Evolutionary conservation across 2,888 invertebrate genomes (phyloP), one percentile per base, ranked within the genome.

Genomic region (Acheta domesticus): DNA sequence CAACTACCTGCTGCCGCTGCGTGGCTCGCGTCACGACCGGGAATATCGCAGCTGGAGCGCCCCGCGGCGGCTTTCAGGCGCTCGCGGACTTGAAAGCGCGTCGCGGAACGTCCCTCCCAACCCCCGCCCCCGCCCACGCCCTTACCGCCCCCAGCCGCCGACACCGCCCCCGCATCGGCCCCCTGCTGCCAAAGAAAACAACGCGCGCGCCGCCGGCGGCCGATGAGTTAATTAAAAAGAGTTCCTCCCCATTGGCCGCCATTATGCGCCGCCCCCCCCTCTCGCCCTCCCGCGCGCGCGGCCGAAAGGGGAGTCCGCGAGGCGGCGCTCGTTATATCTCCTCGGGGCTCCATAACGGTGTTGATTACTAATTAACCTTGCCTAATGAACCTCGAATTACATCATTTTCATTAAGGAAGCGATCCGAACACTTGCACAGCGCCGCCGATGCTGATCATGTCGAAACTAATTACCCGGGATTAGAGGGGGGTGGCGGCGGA

Each of bases 321-420:
- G 49, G 12, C 62, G 62, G n/a, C 79, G 77, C 82, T 82, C 81
- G 81, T 80, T 82, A 82, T 81, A 79, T 78, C 77, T 81, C 80
- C 81, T 81, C 76, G 75, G 76, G 81, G 82, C 78, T 80, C 80
- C 76, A 79, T 82, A 83, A 77, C 84, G 83, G 84, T 85, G 85
- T 85, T 84, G 85, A 86, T 86, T 85, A 85, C 85, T 85, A 86
- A 86, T 86, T 86, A 86, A 84, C 85, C 83, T 83, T 83, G 83
- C 84, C 84, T 85, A 85, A 85, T 85, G 85, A 85, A 84, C 82
- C 82, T 82, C 82, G 82, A 82, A 81, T 82, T 82, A 81, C 81
- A 82, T 81, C 82, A 81, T 82, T 82, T 82, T 82, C 82, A 82
- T 82, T 81, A 79, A 62, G 62, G 62, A 62, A n/a, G 62, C 62